A percentile compares a stretch with the other conserved stretches of the same genome.
Evolutionary conservation across 2,113 vertebrate species (phyloP).

Genomic region (Gulo gulo): DNA sequence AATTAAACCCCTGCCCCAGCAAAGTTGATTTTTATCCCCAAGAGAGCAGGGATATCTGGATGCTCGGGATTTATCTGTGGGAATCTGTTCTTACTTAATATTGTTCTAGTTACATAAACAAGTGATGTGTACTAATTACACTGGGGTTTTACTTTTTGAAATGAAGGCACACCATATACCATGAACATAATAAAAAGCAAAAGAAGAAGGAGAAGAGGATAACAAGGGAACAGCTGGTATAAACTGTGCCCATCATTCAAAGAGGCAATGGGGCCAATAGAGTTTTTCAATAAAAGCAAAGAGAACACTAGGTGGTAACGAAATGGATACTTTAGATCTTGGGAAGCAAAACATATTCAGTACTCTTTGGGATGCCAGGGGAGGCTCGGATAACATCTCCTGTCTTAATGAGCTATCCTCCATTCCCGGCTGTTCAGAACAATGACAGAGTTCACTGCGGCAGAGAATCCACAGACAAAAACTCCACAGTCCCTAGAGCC

Average conservation of each 20-base stretch:
- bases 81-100: conserved; percentile 36
- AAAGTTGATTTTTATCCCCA: not conserved
- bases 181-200: conserved; percentile 48
- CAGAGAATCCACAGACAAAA: conserved; percentile 25
- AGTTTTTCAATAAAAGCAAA: not conserved
- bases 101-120: conserved; percentile 30
- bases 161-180: not conserved
- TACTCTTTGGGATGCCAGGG: not conserved
- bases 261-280: conserved; percentile 4
- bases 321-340: conserved; percentile 41
- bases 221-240: conserved; percentile 33
- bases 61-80: not conserved
- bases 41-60: not conserved
- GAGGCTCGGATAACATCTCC: conserved; percentile 38
- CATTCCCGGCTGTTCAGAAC: conserved; percentile 46
- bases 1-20: not conserved
- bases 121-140: conserved; percentile 39
- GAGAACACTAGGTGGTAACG: conserved; percentile 3
- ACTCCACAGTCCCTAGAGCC: not conserved
- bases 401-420: conserved; percentile 41
- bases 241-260: conserved; percentile 55
- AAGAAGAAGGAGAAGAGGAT: not conserved
- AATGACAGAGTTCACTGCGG: conserved; percentile 51
- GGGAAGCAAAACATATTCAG: not conserved
- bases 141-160: not conserved